Evolutionary conservation across 2,888 invertebrate species (phyloP), one percentile per base, ranked within the genome.

Genomic region (Dolichopus griseipennis): DNA sequence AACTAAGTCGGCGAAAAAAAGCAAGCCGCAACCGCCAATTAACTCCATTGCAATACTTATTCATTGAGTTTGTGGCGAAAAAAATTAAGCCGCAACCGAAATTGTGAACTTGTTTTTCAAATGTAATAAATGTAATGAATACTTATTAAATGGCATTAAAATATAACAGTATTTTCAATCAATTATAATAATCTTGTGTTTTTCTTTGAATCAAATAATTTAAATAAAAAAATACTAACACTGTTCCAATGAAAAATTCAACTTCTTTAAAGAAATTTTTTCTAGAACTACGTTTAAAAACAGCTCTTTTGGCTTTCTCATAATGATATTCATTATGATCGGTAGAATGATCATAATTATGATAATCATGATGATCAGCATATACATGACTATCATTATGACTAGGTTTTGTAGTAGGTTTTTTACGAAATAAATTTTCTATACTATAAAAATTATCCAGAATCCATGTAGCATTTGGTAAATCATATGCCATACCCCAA

Each of bases 401-500:
- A 27, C 84, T 83, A 0, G 72, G 52, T 6, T 75, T 73, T 52
- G 74, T 70, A 0, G 75, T 76, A n/a, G n/a, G n/a, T n/a, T n/a
- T n/a, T 61, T 70, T 73, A 20, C 37, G 34, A 64, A 37, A 27
- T 4, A 18, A 2, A 20, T 10, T 12, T 2, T 72, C 74, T 22
- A 80, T 76, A 37, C 81, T 80, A 64, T 79, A 78, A 62, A 79
- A 69, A 65, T 76, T 75, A 67, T 77, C 73, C 4, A 84, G 80
- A 66, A 82, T 79, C 76, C 85, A 84, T 0, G 85, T 83, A 43
- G 79, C 79, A 71, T 87, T 86, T 1, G 86, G 86, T 65, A 87
- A 76, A 71, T 86, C 85, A 67, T 89, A 90, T 0, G 89, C 87
- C 65, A 88, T 85, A 64, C 88, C 89, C 88, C 88, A 89, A 78